Base-by-base conservation (phyloP, 1,140 invertebrate species). In the Drosophila bifasciata region DNA sequence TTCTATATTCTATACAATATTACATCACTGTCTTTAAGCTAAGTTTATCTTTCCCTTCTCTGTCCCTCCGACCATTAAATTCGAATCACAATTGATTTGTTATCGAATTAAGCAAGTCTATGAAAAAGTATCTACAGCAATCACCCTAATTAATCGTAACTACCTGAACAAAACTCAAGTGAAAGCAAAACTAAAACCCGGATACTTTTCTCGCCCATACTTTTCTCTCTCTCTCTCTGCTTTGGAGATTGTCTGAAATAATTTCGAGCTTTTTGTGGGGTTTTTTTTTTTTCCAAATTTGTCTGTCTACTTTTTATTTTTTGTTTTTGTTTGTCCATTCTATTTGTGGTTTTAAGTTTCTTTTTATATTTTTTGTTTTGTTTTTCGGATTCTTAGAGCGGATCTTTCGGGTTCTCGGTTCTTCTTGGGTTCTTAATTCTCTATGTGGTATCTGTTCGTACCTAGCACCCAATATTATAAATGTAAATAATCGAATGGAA, bases 281-380 rank as follows among this genome's bases (percentile, higher is more conserved):
- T 28, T 45, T 67, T 67, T 67, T 66, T 44, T 0, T 23, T 39
- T 36, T 2, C 5, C 15, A n/a, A 5, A 11, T 45, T 44, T 32
- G 19, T 36, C 23, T 58, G 19, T 32, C n/a, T 19, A 11, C 17
- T 21, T 21, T 40, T 41, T 59, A 19, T 25, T 52, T 63, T 28
- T 48, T 64, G 19, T 21, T 41, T 49, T 21, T 52, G 15, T 49
- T 21, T 43, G 28, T 67, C 48, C 60, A 67, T 67, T 68, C 48
- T 68, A 55, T 68, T 68, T 68, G 19, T 23, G 21, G 28, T 44
- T 58, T 15, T 58, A 5, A 45, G n/a, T 59, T 51, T 21, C 1
- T 44, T 46, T 36, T 62, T 6, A 28, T 51, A 36, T 44, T 46
- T 41, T 0, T 23, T n/a, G n/a, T 32, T 21, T 52, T 62, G 4